Percentiles rank a stretch among this genome's conserved stretches.
These are phyloP conservation scores for Trachemys scripta DNA, from an alignment of 2,113 vertebrate genomes.

Conservation along the genomic window DNA sequence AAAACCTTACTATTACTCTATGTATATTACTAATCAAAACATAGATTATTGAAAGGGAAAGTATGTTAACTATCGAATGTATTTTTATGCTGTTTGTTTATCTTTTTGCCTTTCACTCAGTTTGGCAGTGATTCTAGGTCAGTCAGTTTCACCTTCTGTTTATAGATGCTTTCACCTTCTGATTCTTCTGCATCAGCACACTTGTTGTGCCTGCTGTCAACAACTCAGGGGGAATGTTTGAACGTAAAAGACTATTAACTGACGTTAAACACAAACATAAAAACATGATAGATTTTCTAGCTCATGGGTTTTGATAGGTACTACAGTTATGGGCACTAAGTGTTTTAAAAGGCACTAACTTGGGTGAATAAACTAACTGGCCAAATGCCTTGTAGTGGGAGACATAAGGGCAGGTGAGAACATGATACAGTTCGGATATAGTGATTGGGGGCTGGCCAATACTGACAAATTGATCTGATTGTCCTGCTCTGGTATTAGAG, in stretches of 20 bases:
- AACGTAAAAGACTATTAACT: neutral
- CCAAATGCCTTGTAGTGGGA: neutral
- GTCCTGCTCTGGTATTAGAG: neutral
- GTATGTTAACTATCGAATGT: neutral
- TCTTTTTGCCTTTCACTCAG: conserved; percentile 1
- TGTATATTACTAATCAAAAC: neutral
- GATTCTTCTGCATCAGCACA: neutral
- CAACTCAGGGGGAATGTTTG: neutral
- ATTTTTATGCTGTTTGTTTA: conserved; percentile 39
- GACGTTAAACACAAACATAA: neutral
- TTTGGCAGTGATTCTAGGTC: conserved; percentile 9
- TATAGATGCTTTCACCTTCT: neutral
- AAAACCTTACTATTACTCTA: neutral
- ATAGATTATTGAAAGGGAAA: neutral
- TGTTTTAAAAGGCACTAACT: neutral
- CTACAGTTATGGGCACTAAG: too few relatives aligned
- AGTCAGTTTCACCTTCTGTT: conserved; percentile 30
- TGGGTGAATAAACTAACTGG: neutral
- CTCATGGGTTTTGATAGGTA: neutral
- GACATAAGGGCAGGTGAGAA: neutral
- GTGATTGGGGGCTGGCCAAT: neutral
- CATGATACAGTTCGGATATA: neutral
- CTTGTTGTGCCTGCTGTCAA: neutral
- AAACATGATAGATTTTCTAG: neutral
- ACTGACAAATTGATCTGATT: neutral